These are phyloP conservation scores for Psephotus haematonotus DNA, from an alignment of 2,113 vertebrate genomes.

Conservation along the genomic window DNA sequence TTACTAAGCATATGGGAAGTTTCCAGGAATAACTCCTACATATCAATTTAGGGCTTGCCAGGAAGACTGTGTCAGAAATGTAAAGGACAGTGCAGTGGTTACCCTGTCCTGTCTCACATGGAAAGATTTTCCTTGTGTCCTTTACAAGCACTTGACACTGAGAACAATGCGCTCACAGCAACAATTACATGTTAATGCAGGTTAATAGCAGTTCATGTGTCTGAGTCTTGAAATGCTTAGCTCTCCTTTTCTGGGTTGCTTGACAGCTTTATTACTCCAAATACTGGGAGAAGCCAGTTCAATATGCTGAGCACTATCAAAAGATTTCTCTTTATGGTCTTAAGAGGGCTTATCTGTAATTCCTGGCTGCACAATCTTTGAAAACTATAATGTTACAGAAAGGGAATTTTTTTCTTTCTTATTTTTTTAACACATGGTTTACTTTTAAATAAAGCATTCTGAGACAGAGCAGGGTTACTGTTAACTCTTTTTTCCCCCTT, in stretches of 20 bases:
- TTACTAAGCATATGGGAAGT: neutral
- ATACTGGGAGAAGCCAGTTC: slow-evolving; percentile 3
- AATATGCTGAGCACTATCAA: neutral
- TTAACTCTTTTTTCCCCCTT: neutral
- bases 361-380: slow-evolving; percentile 36
- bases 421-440: neutral
- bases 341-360: slow-evolving; percentile 53
- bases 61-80: neutral
- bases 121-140: neutral
- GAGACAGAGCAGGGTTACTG: neutral
- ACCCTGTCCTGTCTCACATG: neutral
- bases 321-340: slow-evolving; percentile 38
- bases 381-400: slow-evolving; percentile 27
- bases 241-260: neutral
- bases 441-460: slow-evolving; percentile 29
- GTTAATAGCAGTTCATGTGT: slow-evolving; percentile 46
- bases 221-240: slow-evolving; percentile 11
- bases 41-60: neutral
- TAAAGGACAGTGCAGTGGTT: neutral
- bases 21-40: neutral
- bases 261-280: slow-evolving; percentile 54
- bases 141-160: slow-evolving; percentile 1
- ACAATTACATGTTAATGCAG: slow-evolving; percentile 5
- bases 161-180: neutral
- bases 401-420: neutral